Evolutionary conservation across 2,888 invertebrate species (phyloP), one percentile per base, ranked within the genome.

Genomic region (Bombyx huttoni): DNA sequence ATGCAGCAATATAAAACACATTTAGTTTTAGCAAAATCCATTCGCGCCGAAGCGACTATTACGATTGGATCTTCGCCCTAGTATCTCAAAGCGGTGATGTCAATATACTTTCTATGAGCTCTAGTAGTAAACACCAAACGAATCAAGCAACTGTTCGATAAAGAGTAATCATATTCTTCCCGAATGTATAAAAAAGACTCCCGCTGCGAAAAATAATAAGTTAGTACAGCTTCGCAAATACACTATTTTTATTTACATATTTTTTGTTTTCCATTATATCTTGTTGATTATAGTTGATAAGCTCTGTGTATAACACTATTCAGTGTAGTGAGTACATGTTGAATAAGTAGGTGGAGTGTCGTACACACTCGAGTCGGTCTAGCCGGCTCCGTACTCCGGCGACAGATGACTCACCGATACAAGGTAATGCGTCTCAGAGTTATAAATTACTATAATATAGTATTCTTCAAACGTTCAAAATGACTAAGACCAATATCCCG

Each of bases 321-420:
- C 24, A 24, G 24, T 24, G 12, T 12, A 40, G 9, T 52, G 45
- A 48, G 12, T 34, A 51, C 14, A 54, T 47, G 49, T 52, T 49
- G 13, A 48, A 46, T 51, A 53, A 49, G 49, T 51, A 53, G 49
- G 46, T 52, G 49, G 46, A 46, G 50, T 48, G 24, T 50, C 54
- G 13, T 52, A 48, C 49, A 52, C 46, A 49, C 40, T 40, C 54
- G 51, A 61, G 58, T 63, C 64, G 64, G 67, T 70, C 75, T 76
- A 75, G 79, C 73, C 70, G 73, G 72, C 77, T 73, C 61, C 72
- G 60, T 61, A 69, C 64, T 60, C 56, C 62, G 68, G 64, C 70
- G 68, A 54, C 70, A 62, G 65, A 72, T 85, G 85, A 85, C 72
- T 85, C 85, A 85, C 67, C 61, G 63, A 65, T 65, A 67, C 61